phyloP scores from a whole-genome alignment of 1,140 invertebrate species.

The Calosoma granatense region DNA sequence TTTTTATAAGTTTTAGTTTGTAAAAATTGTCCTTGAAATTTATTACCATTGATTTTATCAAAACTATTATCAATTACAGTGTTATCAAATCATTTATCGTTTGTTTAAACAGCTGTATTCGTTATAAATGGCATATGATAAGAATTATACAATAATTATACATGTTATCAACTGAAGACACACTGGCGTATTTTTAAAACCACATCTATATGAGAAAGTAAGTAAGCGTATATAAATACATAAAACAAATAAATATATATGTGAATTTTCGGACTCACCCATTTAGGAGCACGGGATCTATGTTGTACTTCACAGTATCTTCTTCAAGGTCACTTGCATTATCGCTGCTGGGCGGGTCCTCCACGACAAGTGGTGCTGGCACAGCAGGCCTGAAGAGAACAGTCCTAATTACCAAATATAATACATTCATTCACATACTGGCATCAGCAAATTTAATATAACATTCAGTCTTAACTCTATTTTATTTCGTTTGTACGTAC shows the following conservation, averaged over 20 bases:
- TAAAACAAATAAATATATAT: background rate
- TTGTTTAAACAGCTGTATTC: too few relatives aligned
- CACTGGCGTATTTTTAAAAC: too few relatives aligned
- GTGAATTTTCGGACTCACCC: conserved; percentile 24
- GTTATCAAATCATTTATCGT: too few relatives aligned
- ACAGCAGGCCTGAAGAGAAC: conserved; percentile 19
- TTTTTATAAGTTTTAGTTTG: too few relatives aligned
- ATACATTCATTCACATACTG: background rate
- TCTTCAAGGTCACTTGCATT: conserved; percentile 27
- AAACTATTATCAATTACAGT: too few relatives aligned
- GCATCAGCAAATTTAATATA: background rate
- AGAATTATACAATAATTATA: too few relatives aligned
- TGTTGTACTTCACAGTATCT: conserved; percentile 19
- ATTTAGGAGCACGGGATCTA: conserved; percentile 30
- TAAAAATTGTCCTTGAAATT: too few relatives aligned
- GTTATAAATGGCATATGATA: too few relatives aligned
- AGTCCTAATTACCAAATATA: background rate
- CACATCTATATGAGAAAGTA: too few relatives aligned
- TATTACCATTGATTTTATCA: too few relatives aligned
- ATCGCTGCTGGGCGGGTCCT: conserved; percentile 26
- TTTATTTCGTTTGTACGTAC: background rate
- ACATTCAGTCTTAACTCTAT: background rate
- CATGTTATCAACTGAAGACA: too few relatives aligned
- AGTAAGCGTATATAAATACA: too few relatives aligned
- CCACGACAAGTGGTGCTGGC: conserved; percentile 23